Base-by-base conservation (phyloP, 2,888 invertebrate genomes). In the Tachina lurida region DNA sequence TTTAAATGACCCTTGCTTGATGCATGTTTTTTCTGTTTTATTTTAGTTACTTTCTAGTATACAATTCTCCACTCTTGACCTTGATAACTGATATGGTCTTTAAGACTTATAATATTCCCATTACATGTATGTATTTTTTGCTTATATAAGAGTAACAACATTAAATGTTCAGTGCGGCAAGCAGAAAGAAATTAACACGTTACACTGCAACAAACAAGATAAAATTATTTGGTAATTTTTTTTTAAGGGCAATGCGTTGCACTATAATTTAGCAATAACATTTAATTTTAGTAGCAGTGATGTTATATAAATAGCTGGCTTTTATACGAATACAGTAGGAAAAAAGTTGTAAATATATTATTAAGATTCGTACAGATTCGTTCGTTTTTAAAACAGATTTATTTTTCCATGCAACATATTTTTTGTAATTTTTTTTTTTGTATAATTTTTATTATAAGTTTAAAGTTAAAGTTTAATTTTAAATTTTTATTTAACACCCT, bases 61-160 rank as follows among this genome's bases (percentile, higher is more conserved):
- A n/a, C 60, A 74, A 39, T 76, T 67, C 60, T 70, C 68, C 82
- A 78, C 85, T 85, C 19, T 78, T 85, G 60, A 85, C 81, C 85
- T 85, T 85, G 82, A 78, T 70, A 82, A 54, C 45, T 71, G 78
- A 85, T 85, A 85, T 70, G 54, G 47, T n/a, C 31, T 80, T 67
- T 56, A 77, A 62, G 45, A 77, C 52, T 41, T 54, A 65, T 3
- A 15, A 17, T 73, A 73, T 67, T 77, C 58, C 70, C 49, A 80
- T 76, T 80, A 62, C 19, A 58, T 58, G 45, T 49, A 39, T 58
- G 45, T 49, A 47, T 45, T 49, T 19, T 47, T 13, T 19, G 49
- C 31, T 22, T n/a, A 17, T 17, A 31, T 2, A 31, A 7, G 15
- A 15, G 58, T 39, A 17, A 15, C 12, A 8, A 17, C n/a, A 10